A percentile compares a stretch with the other conserved stretches of the same genome.
phyloP scores from a whole-genome alignment of 2,888 invertebrate species.

The Entomobrya proxima region DNA sequence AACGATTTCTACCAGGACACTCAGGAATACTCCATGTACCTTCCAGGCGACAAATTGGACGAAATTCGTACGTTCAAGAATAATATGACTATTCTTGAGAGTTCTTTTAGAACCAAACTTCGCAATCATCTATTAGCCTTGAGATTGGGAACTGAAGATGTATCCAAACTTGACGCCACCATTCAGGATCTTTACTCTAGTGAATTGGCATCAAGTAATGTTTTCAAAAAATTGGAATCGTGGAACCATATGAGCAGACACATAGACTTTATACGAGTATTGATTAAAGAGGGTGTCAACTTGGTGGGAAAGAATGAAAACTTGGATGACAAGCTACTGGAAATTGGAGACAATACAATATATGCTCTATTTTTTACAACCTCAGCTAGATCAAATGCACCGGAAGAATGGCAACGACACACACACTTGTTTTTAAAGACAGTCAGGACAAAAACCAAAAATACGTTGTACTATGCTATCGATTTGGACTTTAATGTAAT shows the following conservation, averaged over 20 bases:
- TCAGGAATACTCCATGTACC: not conserved
- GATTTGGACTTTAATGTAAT: too few species aligned
- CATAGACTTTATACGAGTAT: not conserved
- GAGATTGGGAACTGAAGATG: too few species aligned
- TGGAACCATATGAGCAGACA: not conserved
- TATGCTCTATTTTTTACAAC: constrained; percentile 46
- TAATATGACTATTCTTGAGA: not conserved
- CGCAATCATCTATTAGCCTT: too few species aligned
- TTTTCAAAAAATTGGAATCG: not conserved
- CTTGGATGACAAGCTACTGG: not conserved
- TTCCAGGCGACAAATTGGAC: not conserved
- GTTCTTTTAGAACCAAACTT: too few species aligned
- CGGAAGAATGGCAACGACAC: too few species aligned
- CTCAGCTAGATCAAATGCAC: too few species aligned
- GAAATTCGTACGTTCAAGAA: not conserved
- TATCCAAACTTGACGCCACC: too few species aligned
- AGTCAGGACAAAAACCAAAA: too few species aligned
- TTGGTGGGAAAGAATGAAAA: constrained; percentile 16
- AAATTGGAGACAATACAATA: not conserved
- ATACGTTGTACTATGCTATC: too few species aligned
- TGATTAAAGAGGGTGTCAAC: not conserved
- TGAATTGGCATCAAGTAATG: not conserved
- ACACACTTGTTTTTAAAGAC: too few species aligned
- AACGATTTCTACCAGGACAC: constrained; percentile 48
- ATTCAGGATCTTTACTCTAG: not conserved